Conservation (phyloP, 2,113 vertebrate genomes). For the Rhinolophus ferrumequinum region DNA sequence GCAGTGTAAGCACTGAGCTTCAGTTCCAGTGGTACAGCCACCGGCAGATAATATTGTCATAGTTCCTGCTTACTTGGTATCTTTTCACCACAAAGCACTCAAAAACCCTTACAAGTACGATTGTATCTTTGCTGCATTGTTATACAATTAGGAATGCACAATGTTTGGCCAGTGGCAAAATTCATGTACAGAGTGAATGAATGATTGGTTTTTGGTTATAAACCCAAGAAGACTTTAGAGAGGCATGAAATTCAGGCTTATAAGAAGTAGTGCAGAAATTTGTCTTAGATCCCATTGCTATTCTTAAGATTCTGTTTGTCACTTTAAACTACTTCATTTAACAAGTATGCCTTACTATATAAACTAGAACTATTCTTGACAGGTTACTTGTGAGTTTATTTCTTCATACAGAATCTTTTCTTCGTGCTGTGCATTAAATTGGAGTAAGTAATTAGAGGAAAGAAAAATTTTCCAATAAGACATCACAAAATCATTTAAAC, state of each 20-base stretch:
- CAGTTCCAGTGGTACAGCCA: neutral
- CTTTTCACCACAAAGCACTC: neutral
- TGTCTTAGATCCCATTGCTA: neutral
- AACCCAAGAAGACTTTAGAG: neutral
- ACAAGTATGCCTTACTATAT: neutral
- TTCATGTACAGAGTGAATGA: neutral
- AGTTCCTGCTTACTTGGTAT: neutral
- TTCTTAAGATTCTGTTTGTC: neutral
- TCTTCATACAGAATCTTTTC: slow-evolving; percentile 5
- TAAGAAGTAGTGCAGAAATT: slow-evolving; percentile 4
- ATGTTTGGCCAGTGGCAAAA: slow-evolving; percentile 6
- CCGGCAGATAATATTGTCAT: neutral
- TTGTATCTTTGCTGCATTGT: neutral
- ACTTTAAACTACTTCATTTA: neutral
- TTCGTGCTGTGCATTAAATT: neutral
- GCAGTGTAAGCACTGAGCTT: neutral
- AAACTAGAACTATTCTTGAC: neutral
- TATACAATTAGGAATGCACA: neutral
- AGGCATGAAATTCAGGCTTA: neutral
- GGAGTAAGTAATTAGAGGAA: neutral
- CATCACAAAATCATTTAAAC: neutral
- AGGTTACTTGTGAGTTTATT: neutral
- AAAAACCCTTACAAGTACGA: neutral
- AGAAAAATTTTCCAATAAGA: neutral
- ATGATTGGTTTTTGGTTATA: neutral